A percentile compares a stretch with the other conserved stretches of the same genome.
Conservation (phyloP, 2,797 vertebrate genomes). For the Rhinogobio ventralis region DNA sequence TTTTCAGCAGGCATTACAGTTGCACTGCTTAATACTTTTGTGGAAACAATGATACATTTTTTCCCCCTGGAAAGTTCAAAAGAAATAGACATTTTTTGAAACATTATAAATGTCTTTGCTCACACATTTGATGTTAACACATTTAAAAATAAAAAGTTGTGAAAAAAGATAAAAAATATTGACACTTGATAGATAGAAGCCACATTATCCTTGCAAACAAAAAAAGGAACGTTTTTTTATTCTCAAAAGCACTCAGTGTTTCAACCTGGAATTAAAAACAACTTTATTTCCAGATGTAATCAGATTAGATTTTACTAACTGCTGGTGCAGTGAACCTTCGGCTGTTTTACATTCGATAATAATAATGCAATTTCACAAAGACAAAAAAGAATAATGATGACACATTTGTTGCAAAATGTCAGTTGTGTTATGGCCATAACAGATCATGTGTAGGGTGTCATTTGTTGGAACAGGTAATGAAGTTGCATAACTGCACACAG, state of each 20-base stretch:
- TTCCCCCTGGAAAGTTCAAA: not conserved
- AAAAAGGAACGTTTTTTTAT: not conserved
- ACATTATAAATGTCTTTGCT: not conserved
- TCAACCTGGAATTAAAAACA: not conserved
- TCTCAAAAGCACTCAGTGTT: not conserved
- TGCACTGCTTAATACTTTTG: not conserved
- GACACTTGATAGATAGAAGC: too few relatives aligned
- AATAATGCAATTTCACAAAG: not conserved
- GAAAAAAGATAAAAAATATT: too few relatives aligned
- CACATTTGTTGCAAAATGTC: not conserved
- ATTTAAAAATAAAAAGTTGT: too few relatives aligned
- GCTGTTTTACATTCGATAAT: not conserved
- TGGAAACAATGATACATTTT: not conserved
- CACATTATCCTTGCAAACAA: not conserved
- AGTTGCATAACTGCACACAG: not conserved
- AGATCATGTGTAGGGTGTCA: not conserved
- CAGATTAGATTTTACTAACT: not conserved
- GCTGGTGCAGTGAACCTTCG: not conserved
- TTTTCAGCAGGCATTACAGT: not conserved
- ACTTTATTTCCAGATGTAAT: not conserved
- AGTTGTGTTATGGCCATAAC: not conserved
- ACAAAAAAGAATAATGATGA: too few relatives aligned
- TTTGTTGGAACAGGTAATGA: constrained; percentile 23
- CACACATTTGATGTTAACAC: not conserved
- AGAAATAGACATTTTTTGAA: not conserved